Evolutionary conservation across 2,113 vertebrate species (phyloP), one percentile per base, ranked within the genome.

Genomic region (Anhinga anhinga): DNA sequence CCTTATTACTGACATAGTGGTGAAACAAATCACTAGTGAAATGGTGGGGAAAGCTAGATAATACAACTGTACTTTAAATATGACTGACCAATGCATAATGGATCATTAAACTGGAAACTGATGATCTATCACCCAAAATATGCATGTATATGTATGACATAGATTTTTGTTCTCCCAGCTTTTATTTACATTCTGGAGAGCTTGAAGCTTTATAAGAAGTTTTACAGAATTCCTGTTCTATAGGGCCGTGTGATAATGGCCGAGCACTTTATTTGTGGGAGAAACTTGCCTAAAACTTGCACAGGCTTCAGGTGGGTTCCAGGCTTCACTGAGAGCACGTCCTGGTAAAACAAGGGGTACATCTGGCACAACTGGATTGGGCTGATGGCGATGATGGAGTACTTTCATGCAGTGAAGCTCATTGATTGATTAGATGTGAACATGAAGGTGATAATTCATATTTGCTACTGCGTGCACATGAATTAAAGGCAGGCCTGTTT

Each of bases 1-100:
- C 91, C 88, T 91, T 61, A 5, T 73, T 66, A 23, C 56, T 91
- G 91, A 93, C 72, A 58, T 86, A 72, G 89, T 42, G 67, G 50
- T 74, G 78, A 83, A 80, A 83, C 85, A 87, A 92, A 82, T 83
- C 52, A 44, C 62, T 66, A 15, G 55, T 30, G 47, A 67, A 84
- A 84, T 76, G 69, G 69, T 67, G 62, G 72, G 38, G 81, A 80
- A 86, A 91, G 21, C 19, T 7, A 34, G 40, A 74, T 55, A 65
- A 70, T 62, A 19, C 34, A n/a, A 21, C 56, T 38, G 66, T 27
- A 15, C 47, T 40, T 62, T 36, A 22, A 67, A 32, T 40, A 32
- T 3, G 70, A 74, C 42, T 66, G 73, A 52, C 59, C 20, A 15
- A 20, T 11, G 53, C 61, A 59, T 66, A 63, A 77, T 83, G 91